A percentile compares a stretch with the other conserved stretches of the same genome.
Conservation (phyloP, 1,140 invertebrate genomes). For the Battus philenor region DNA sequence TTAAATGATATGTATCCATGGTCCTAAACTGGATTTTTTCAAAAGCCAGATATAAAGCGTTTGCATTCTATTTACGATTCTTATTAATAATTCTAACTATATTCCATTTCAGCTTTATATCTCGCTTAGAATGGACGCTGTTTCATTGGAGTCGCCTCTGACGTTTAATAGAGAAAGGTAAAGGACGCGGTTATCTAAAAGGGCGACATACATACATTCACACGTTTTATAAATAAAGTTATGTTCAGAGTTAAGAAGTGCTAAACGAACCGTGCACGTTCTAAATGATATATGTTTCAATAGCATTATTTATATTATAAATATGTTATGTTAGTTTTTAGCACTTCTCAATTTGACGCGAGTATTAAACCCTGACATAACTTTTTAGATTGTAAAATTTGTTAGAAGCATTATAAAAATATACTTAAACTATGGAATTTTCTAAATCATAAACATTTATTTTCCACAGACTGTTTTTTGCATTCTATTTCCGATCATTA, state of each 20-base stretch:
- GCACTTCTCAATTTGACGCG: conserved; percentile 40
- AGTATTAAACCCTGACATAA: conserved; percentile 37
- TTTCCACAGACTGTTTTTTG: too few relatives aligned
- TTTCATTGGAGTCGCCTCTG: conserved; percentile 68
- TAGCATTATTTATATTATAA: too few relatives aligned
- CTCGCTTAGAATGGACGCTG: conserved; percentile 60
- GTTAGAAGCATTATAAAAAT: conserved; percentile 45
- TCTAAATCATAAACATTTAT: too few relatives aligned
- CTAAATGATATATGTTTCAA: too few relatives aligned
- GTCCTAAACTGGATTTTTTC: conserved; percentile 68
- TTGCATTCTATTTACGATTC: conserved; percentile 65
- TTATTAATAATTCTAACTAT: conserved; percentile 45
- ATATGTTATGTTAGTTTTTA: too few relatives aligned
- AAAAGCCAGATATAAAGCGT: conserved; percentile 74
- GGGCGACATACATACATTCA: conserved; percentile 40
- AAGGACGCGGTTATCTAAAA: background rate
- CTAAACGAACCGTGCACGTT: background rate
- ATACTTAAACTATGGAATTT: conserved; percentile 35
- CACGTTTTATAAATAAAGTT: conserved; percentile 27
- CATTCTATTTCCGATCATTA: too few relatives aligned
- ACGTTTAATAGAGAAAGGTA: conserved; percentile 18
- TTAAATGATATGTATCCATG: conserved; percentile 68
- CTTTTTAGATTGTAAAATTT: conserved; percentile 21
- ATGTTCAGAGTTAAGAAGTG: conserved; percentile 18
- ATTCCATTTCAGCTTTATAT: conserved; percentile 63